phyloP scores from a whole-genome alignment of 2,888 invertebrate genomes.

The Sinhomidia bicolor region DNA sequence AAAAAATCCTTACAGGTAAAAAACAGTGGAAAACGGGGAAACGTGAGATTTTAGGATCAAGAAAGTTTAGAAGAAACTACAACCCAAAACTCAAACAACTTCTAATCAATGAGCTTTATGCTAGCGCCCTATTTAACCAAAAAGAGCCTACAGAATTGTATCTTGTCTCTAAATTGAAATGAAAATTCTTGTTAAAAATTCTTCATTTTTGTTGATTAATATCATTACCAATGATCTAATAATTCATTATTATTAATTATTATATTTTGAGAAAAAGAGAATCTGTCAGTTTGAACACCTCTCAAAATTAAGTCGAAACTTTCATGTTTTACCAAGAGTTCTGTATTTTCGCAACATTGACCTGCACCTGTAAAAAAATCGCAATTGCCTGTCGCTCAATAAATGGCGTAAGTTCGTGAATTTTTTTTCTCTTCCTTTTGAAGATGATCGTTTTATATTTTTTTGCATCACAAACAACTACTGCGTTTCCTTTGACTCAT shows the following conservation, averaged over 20 bases:
- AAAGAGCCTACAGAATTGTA: too few species aligned
- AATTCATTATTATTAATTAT: neutral
- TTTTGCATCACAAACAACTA: neutral
- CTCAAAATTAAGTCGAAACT: neutral
- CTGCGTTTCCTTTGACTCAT: neutral
- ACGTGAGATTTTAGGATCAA: too few species aligned
- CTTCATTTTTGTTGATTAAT: neutral
- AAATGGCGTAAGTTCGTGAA: conserved; percentile 24
- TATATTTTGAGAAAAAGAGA: neutral
- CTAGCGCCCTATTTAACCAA: too few species aligned
- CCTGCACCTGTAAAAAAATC: neutral
- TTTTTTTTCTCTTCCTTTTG: conserved; percentile 21
- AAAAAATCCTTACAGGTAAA: too few species aligned
- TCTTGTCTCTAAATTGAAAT: neutral
- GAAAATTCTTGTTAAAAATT: neutral
- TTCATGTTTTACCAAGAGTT: neutral
- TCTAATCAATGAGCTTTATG: too few species aligned
- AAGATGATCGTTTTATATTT: neutral
- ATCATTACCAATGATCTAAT: neutral
- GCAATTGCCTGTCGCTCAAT: neutral
- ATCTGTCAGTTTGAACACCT: neutral
- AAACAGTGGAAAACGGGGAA: too few species aligned
- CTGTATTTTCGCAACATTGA: neutral
- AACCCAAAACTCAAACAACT: too few species aligned
- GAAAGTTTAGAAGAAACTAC: too few species aligned